Conservation (phyloP, 2,113 vertebrate species). For the Polypterus senegalus region DNA sequence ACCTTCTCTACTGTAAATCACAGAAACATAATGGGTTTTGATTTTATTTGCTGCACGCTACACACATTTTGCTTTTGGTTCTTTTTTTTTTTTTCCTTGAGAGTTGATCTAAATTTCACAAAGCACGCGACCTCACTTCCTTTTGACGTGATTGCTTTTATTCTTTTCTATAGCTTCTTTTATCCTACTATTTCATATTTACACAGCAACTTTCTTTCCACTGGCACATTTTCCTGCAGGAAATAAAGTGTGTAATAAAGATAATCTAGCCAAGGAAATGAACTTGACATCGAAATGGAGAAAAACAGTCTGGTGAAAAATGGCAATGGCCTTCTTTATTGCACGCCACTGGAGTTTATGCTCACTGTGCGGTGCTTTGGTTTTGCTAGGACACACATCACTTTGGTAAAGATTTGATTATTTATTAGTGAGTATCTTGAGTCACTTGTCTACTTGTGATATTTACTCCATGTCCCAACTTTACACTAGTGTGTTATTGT, state of each 20-base stretch:
- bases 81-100: neutral
- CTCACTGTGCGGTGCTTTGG: too few species aligned
- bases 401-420: too few species aligned
- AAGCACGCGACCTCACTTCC: neutral
- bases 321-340: conserved; percentile 16
- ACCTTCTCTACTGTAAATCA: too few species aligned
- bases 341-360: too few species aligned
- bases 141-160: neutral
- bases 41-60: too few species aligned
- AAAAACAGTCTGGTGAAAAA: conserved; percentile 41
- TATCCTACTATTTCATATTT: conserved; percentile 3
- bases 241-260: conserved; percentile 61
- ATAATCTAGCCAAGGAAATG: conserved; percentile 62
- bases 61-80: too few species aligned
- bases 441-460: too few species aligned
- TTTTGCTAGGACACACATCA: too few species aligned
- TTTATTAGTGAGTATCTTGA: too few species aligned
- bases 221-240: conserved; percentile 41
- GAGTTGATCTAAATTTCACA: neutral
- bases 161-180: neutral
- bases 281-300: conserved; percentile 44
- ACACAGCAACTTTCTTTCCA: conserved; percentile 21
- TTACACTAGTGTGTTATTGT: too few species aligned
- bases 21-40: too few species aligned
- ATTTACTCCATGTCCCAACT: too few species aligned